Evolutionary conservation across 2,797 vertebrate genomes (phyloP), one percentile per base, ranked within the genome.

Genomic region (Notoglanidium macrostoma): DNA sequence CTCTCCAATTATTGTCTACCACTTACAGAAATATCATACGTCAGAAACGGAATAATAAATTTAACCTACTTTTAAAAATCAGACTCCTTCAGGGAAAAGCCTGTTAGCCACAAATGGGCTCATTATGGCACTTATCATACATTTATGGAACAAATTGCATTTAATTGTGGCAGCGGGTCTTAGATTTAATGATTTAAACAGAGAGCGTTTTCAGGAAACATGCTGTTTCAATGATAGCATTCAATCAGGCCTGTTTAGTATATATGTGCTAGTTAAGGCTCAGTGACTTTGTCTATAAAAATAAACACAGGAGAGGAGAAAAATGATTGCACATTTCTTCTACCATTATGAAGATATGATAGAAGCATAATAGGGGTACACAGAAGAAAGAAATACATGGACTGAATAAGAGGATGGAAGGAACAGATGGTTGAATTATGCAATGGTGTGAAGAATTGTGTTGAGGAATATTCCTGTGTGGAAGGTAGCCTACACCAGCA

Each of bases 391-490:
- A 87, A 83, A 86, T 55, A 68, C 19, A 85, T 55, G 29, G 59
- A 88, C 32, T 59, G 78, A 88, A 87, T 72, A 83, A 86, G 46
- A 88, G 85, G 81, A 85, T 67, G 88, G 77, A 87, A 32, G 74
- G 85, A 89, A 89, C 90, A 89, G 90, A 85, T 88, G 90, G 90
- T 87, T 70, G 89, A 88, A 86, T 91, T 91, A 88, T 86, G 87
- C 83, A 89, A 87, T 79, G 77, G 84, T 89, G 89, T 87, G 85
- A 88, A 91, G 87, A 89, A 86, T 86, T 86, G 80, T 87, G 85
- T 85, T 89, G 85, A 89, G 88, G 87, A 90, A 86, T 88, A 89
- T 89, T 88, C 86, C 86, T 89, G 86, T 67, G 67, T 80, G 87
- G 76, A 87, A 84, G 78, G 83, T 81, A 84, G 86, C 65, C 80